Evolutionary conservation across 1,140 invertebrate genomes (phyloP).

Genomic region (Calycopis cecrops): DNA sequence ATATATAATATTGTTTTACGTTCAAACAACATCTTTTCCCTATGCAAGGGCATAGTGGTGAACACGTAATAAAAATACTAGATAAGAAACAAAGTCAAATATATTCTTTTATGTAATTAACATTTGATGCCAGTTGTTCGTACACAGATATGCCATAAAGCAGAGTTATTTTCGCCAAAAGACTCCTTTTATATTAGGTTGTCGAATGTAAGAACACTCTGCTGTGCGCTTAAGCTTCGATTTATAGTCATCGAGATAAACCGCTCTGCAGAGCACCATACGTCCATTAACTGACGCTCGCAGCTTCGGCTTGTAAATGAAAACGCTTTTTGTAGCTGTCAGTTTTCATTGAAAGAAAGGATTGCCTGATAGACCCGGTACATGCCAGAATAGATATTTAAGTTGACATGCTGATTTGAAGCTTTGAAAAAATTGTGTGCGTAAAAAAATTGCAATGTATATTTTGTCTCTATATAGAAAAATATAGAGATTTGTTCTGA

Average conservation of each 20-base stretch:
- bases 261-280: slow-evolving; percentile 47
- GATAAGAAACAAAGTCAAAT: no score
- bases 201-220: slow-evolving; percentile 39
- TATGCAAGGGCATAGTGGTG: no score
- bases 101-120: no score
- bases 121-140: background rate
- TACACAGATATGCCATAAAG: slow-evolving; percentile 3
- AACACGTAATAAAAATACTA: no score
- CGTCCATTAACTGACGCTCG: slow-evolving; percentile 50
- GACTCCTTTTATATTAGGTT: slow-evolving; percentile 32
- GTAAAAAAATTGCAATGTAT: no score
- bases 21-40: background rate
- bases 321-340: slow-evolving; percentile 45
- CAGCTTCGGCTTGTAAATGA: slow-evolving; percentile 37
- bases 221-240: slow-evolving; percentile 39
- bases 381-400: no score
- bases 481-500: no score
- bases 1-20: no score
- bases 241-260: slow-evolving; percentile 63
- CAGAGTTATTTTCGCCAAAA: slow-evolving; percentile 12
- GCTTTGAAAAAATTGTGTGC: no score
- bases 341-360: slow-evolving; percentile 35
- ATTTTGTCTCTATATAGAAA: no score
- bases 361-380: background rate
- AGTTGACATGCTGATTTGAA: no score